Percentiles rank a stretch among this genome's conserved stretches.
These are phyloP conservation scores for Melinaea menophilus DNA, from an alignment of 2,888 invertebrate species.

Conservation along the genomic window DNA sequence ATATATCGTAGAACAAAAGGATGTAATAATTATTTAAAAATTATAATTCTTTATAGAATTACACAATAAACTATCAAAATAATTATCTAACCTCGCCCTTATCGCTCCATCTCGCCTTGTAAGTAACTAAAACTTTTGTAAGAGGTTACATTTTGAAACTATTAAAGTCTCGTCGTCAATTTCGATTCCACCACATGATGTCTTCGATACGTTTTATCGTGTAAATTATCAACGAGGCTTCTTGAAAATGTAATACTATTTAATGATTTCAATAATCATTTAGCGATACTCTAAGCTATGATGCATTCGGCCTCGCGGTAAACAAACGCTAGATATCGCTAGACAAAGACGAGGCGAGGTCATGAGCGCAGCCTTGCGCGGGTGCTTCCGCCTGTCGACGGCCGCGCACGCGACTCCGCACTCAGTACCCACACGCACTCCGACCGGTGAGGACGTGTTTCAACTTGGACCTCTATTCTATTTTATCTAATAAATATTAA, in stretches of 20 bases:
- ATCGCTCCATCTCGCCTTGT: slow-evolving; percentile 20
- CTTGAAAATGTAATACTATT: slow-evolving; percentile 45
- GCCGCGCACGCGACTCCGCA: slow-evolving; percentile 68
- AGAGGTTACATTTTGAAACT: too few relatives aligned
- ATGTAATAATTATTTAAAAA: slow-evolving; percentile 5
- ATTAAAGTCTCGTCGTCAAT: too few relatives aligned
- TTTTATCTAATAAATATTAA: background rate
- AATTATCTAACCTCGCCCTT: slow-evolving; percentile 28
- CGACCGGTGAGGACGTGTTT: slow-evolving; percentile 43
- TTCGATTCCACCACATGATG: slow-evolving; percentile 11
- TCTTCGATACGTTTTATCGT: slow-evolving; percentile 40
- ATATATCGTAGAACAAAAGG: background rate
- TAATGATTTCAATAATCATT: slow-evolving; percentile 55
- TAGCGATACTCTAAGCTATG: slow-evolving; percentile 66
- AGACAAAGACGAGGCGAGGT: slow-evolving; percentile 77
- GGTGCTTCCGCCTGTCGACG: slow-evolving; percentile 41
- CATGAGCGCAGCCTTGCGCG: slow-evolving; percentile 77
- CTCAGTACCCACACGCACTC: slow-evolving; percentile 42
- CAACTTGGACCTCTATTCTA: slow-evolving; percentile 12
- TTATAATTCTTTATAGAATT: slow-evolving; percentile 16
- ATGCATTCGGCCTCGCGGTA: slow-evolving; percentile 76
- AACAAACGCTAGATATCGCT: slow-evolving; percentile 75
- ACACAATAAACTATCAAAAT: slow-evolving; percentile 21
- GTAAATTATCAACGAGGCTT: slow-evolving; percentile 55
- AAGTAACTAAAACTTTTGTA: slow-evolving; percentile 13